Percentiles rank a stretch among this genome's conserved stretches.
Conservation (phyloP, 2,797 vertebrate genomes). For the Melanotaenia nigrans region DNA sequence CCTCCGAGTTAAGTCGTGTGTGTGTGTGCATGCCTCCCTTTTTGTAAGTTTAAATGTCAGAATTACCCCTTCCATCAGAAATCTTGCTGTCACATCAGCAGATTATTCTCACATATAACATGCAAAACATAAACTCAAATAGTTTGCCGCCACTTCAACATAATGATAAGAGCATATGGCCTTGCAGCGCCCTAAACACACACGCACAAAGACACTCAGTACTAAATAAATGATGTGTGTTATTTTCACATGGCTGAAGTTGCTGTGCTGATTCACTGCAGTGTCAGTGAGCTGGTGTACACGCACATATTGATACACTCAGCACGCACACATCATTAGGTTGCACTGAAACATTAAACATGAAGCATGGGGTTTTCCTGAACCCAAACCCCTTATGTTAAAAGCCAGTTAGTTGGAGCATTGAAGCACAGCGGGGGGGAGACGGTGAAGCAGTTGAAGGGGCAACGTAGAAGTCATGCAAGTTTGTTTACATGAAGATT, state of each 20-base stretch:
- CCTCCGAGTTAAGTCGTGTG: neutral
- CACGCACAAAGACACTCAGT: conserved; percentile 10
- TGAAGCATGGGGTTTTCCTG: conserved; percentile 19
- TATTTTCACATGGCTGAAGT: conserved; percentile 53
- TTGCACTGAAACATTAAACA: conserved; percentile 38
- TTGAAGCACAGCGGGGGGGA: conserved; percentile 7
- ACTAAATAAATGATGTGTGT: conserved; percentile 66
- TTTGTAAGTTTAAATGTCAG: neutral
- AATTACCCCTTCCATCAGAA: neutral
- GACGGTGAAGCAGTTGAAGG: neutral
- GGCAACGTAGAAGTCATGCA: conserved; percentile 9
- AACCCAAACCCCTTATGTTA: neutral
- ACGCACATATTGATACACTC: conserved; percentile 8
- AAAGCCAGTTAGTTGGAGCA: conserved; percentile 22
- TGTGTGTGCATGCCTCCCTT: neutral
- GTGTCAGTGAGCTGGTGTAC: conserved; percentile 7
- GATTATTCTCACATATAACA: neutral
- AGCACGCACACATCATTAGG: conserved; percentile 30
- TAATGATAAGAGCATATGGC: neutral
- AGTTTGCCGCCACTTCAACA: neutral
- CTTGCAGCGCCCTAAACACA: neutral
- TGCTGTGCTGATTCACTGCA: conserved; percentile 69
- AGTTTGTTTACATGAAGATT: conserved; percentile 36
- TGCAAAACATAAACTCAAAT: conserved; percentile 12
- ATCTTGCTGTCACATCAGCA: neutral